Evolutionary conservation across 2,888 invertebrate species (phyloP).

Genomic region (Chaitophorus viminalis): DNA sequence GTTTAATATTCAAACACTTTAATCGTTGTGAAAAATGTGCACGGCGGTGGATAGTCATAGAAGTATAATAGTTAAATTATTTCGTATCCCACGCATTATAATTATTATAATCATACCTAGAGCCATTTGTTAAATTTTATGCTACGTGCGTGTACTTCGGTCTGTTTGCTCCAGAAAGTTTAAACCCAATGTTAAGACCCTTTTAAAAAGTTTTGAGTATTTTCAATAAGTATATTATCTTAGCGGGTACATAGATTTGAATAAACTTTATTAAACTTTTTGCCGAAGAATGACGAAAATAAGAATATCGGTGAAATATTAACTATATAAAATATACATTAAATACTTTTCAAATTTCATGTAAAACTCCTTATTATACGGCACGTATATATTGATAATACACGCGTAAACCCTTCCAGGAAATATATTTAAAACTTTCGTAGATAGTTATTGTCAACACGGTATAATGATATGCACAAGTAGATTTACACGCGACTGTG

Average conservation of each 20-base stretch:
- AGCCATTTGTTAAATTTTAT: neutral
- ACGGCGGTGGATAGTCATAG: too few relatives aligned
- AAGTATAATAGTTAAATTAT: neutral
- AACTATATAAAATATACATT: too few relatives aligned
- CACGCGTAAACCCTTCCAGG: neutral
- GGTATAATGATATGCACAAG: neutral
- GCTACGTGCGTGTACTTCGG: neutral
- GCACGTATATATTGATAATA: neutral
- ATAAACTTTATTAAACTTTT: neutral
- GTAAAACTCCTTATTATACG: neutral
- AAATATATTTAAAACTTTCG: neutral
- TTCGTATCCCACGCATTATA: neutral
- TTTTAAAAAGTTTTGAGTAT: constrained; percentile 9
- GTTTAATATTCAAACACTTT: too few relatives aligned
- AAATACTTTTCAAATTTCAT: neutral
- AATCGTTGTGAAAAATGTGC: too few relatives aligned
- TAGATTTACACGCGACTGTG: neutral
- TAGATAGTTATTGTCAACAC: neutral
- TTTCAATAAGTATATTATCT: constrained; percentile 21
- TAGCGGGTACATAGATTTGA: neutral
- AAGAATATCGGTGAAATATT: neutral
- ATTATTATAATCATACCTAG: too few relatives aligned
- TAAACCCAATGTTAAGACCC: neutral
- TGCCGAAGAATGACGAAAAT: neutral
- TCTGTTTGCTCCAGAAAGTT: neutral